Evolutionary conservation across 2,888 invertebrate species (phyloP).

Genomic region (Chrysopilus asiliformis): DNA sequence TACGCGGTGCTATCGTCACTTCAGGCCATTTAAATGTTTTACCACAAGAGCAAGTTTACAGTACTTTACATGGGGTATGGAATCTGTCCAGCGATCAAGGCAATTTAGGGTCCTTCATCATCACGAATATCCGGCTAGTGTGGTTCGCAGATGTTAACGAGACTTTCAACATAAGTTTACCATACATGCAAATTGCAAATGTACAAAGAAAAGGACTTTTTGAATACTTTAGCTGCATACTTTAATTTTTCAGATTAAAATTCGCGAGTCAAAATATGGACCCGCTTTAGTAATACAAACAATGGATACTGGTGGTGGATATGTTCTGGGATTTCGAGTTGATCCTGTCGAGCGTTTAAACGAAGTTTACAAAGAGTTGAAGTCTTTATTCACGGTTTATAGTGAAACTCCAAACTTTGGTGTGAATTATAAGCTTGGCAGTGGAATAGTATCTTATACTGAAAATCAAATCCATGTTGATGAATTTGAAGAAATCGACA

Average conservation of each 20-base stretch:
- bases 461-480: slow-evolving; percentile 39
- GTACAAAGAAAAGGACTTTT: no score
- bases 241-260: slow-evolving; percentile 54
- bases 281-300: slow-evolving; percentile 81
- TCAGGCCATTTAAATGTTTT: slow-evolving; percentile 74
- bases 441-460: no score
- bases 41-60: slow-evolving; percentile 74
- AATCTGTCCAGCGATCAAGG: slow-evolving; percentile 95
- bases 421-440: slow-evolving; percentile 53
- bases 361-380: slow-evolving; percentile 64
- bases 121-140: slow-evolving; percentile 90
- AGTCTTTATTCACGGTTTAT: slow-evolving; percentile 67
- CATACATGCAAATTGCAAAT: slow-evolving; percentile 78
- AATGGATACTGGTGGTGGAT: slow-evolving; percentile 57
- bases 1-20: slow-evolving; percentile 78
- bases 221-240: no score
- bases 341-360: slow-evolving; percentile 77
- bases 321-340: slow-evolving; percentile 86
- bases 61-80: slow-evolving; percentile 67
- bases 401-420: slow-evolving; percentile 83
- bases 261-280: slow-evolving; percentile 92
- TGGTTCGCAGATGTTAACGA: slow-evolving; percentile 97
- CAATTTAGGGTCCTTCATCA: slow-evolving; percentile 84
- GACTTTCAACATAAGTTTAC: slow-evolving; percentile 91
- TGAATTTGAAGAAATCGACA: slow-evolving; percentile 60